Base-by-base conservation (phyloP, 2,113 vertebrate species). In the Dissostichus mawsoni region DNA sequence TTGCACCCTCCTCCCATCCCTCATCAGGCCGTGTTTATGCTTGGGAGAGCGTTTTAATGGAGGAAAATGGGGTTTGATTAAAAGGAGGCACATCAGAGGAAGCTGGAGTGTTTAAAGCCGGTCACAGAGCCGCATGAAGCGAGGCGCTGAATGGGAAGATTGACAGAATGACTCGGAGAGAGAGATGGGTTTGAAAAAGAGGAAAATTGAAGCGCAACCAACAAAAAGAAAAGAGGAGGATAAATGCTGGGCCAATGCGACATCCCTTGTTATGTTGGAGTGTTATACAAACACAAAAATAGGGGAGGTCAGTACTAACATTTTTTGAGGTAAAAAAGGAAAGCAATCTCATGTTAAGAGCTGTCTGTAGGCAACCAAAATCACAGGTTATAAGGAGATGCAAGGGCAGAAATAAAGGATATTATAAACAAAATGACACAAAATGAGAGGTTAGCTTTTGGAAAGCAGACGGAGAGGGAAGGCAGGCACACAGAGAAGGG, bases 21-120 rank as follows among this genome's bases (percentile, higher is more conserved):
- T 87, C 69, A 82, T 74, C 80, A 73, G 76, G 77, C 77, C 36
- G 13, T 85, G 85, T 90, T 90, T 84, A 87, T 90, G 85, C 85
- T 87, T 87, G 81, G 78, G 82, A 90, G 88, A 86, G 76, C 5
- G 68, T 83, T 92, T 88, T 89, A 88, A 89, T 92, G 81, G 79
- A 81, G 82, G 58, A 76, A 90, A 91, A 91, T 82, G 58, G 69
- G 74, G 64, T 85, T 86, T 92, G 88, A 93, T 94, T 90, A 90
- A 90, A 90, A 83, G 86, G 76, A 85, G 69, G 53, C 58, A 64
- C 80, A 86, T 84, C 74, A 87, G 84, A 89, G 84, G 80, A 75
- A 80, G 74, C 65, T 57, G 44, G 58, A 82, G 84, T 80, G 81
- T 63, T 80, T 57, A 67, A 69, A 83, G 82, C 68, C 64, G 63